Conservation (phyloP, 2,797 vertebrate species). For the Haliaeetus vocifer region DNA sequence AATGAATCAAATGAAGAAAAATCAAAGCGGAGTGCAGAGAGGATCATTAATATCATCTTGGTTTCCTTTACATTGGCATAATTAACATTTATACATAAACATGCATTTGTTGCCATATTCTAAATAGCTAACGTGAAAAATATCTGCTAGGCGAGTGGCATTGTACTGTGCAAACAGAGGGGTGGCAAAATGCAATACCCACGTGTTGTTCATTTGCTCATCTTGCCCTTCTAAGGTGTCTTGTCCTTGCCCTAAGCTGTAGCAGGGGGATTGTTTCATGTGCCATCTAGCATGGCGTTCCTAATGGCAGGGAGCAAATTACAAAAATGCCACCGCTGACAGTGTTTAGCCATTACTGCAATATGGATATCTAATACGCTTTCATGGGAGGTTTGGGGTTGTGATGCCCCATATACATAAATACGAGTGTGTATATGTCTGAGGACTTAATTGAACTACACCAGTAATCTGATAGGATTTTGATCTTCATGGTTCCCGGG, state of each 20-base stretch:
- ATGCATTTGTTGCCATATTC: background rate
- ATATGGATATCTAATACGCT: background rate
- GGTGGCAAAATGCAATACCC: background rate
- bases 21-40: background rate
- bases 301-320: background rate
- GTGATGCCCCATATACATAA: background rate
- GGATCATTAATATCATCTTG: background rate
- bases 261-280: background rate
- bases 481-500: background rate
- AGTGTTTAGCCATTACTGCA: background rate
- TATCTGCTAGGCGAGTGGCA: background rate
- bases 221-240: background rate
- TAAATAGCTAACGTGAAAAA: background rate
- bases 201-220: background rate
- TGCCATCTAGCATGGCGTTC: background rate
- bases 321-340: background rate
- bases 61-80: background rate
- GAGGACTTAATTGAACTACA: background rate
- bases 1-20: constrained; percentile 29
- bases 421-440: background rate
- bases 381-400: background rate
- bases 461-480: background rate
- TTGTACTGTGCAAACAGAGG: background rate
- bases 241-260: background rate
- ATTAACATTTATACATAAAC: constrained; percentile 8